phyloP scores from a whole-genome alignment of 2,113 vertebrate species.

The Tapirus terrestris region DNA sequence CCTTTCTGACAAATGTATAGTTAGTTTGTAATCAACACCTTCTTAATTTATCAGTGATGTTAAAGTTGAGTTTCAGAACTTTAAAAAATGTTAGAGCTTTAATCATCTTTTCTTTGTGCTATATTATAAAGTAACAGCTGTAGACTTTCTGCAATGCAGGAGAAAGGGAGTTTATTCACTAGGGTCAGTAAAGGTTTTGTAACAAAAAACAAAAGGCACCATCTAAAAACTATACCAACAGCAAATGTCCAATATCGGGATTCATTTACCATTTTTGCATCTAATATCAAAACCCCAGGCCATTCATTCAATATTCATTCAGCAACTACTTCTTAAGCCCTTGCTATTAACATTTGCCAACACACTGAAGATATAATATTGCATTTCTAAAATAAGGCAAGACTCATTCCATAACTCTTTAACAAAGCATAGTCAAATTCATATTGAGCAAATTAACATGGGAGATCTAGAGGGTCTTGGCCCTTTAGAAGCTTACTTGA shows the following conservation, averaged over 20 bases:
- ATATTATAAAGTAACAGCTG: neutral
- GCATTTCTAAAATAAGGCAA: neutral
- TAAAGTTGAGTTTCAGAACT: neutral
- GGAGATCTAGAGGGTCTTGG: neutral
- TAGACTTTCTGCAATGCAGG: neutral
- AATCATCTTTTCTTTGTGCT: conserved; percentile 23
- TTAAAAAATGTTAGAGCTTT: neutral
- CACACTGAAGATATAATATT: neutral
- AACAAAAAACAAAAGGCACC: neutral
- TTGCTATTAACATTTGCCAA: neutral
- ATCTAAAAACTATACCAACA: neutral
- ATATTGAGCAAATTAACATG: neutral
- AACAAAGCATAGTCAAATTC: neutral
- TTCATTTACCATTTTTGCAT: conserved; percentile 8
- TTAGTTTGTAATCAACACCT: neutral
- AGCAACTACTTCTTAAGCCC: neutral
- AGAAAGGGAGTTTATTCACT: neutral
- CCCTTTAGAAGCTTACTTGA: neutral
- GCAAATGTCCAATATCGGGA: neutral
- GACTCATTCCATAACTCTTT: neutral
- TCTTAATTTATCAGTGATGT: neutral
- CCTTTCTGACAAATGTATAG: neutral
- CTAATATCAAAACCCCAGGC: neutral
- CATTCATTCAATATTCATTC: neutral
- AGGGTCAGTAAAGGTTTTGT: neutral